Evolutionary conservation across 2,797 vertebrate species (phyloP).

Genomic region (Lycodopsis pacificus): DNA sequence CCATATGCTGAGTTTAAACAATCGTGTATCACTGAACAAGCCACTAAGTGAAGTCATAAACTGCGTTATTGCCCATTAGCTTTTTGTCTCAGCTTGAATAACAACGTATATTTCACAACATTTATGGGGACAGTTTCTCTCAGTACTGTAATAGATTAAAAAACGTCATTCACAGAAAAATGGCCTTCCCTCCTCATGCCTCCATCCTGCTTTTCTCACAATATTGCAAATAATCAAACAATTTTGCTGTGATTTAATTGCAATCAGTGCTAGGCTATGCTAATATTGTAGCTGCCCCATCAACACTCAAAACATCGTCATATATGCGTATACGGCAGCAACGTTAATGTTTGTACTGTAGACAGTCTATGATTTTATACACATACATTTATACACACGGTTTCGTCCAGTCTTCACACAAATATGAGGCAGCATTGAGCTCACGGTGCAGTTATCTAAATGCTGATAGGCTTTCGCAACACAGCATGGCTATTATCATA

Average conservation of each 20-base stretch:
- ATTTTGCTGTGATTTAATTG: background rate
- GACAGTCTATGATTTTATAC: background rate
- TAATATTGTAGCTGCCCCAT: background rate
- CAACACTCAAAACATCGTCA: background rate
- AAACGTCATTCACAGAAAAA: background rate
- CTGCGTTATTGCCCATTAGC: slow-evolving; percentile 21
- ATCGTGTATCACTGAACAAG: slow-evolving; percentile 15
- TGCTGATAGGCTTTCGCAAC: background rate
- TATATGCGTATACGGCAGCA: background rate
- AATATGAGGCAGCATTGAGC: background rate
- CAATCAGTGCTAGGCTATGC: background rate
- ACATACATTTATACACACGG: background rate
- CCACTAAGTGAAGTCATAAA: slow-evolving; percentile 40
- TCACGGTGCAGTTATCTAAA: background rate
- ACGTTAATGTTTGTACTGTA: background rate
- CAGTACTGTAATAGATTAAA: background rate
- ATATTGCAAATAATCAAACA: background rate
- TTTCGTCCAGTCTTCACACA: background rate
- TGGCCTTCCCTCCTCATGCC: background rate
- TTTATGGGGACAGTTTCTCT: background rate
- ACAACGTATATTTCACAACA: slow-evolving; percentile 13
- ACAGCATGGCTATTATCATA: background rate
- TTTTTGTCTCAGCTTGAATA: slow-evolving; percentile 6
- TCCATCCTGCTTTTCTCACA: background rate
- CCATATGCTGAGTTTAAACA: slow-evolving; percentile 54